A percentile compares a stretch with the other conserved stretches of the same genome.
phyloP scores from a whole-genome alignment of 2,797 vertebrate species.

The Alcedo atthis region DNA sequence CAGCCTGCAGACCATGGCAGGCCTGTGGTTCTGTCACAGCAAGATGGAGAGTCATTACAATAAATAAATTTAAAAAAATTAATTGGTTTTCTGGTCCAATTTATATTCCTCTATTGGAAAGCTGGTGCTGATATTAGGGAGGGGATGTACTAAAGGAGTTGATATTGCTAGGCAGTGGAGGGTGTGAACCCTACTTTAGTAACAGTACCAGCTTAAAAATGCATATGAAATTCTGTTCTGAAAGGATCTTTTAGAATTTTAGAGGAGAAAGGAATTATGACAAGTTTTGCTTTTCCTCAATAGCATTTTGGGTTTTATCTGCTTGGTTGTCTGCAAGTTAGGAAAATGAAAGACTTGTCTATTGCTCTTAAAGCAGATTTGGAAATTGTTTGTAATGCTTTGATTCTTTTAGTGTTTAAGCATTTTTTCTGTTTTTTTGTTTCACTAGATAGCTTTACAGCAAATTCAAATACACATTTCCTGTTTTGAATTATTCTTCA shows the following conservation, averaged over 20 bases:
- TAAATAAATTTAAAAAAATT: background rate
- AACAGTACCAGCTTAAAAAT: background rate
- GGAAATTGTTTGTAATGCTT: background rate
- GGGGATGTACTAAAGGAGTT: background rate
- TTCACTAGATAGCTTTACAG: background rate
- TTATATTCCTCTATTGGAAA: background rate
- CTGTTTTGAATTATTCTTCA: background rate
- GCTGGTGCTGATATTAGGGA: background rate
- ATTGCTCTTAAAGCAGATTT: constrained; percentile 6
- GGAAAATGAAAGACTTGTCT: background rate
- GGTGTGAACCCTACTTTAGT: background rate
- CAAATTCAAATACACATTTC: background rate
- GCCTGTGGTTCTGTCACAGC: background rate
- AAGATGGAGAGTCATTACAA: background rate
- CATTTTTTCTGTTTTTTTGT: background rate
- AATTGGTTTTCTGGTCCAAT: background rate
- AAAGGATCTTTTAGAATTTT: background rate
- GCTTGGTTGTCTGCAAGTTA: background rate
- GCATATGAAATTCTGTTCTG: background rate
- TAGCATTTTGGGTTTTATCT: background rate
- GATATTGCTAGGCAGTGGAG: background rate
- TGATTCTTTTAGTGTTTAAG: background rate
- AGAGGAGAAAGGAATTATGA: background rate
- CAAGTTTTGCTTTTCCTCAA: background rate
- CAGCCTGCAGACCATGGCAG: background rate